Percentiles rank a stretch among this genome's conserved stretches.
Evolutionary conservation across 1,140 invertebrate species (phyloP).

Genomic region (Cyphomyrmex costatus): DNA sequence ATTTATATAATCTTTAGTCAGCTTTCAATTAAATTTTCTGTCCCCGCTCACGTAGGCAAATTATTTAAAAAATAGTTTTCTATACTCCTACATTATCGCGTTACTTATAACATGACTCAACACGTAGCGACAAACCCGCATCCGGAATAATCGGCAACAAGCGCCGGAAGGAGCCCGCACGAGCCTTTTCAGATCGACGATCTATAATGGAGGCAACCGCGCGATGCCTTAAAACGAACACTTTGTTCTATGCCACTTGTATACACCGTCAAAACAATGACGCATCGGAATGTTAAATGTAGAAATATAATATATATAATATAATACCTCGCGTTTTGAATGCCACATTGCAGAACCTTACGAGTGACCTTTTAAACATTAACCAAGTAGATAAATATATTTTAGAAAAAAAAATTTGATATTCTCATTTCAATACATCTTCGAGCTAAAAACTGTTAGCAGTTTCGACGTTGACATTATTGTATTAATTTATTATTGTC

Average conservation of each 20-base stretch:
- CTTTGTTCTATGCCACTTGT: neutral
- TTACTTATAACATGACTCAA: neutral
- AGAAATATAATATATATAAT: neutral
- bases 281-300: conserved; percentile 2
- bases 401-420: neutral
- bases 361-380: neutral
- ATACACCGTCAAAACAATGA: conserved; percentile 17
- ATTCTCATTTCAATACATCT: neutral
- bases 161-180: neutral
- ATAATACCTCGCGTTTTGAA: neutral
- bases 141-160: neutral
- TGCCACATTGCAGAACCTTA: neutral
- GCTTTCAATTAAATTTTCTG: neutral
- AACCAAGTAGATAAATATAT: neutral
- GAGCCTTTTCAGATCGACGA: conserved; percentile 70
- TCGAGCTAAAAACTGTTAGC: neutral
- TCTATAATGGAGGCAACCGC: neutral
- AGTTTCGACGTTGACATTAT: too few relatives aligned
- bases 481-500: neutral
- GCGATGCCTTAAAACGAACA: neutral
- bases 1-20: neutral
- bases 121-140: conserved; percentile 28
- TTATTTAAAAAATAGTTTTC: neutral
- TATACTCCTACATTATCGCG: neutral
- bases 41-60: neutral